phyloP scores from a whole-genome alignment of 2,888 invertebrate species.

The Sphaerophoria taeniata region DNA sequence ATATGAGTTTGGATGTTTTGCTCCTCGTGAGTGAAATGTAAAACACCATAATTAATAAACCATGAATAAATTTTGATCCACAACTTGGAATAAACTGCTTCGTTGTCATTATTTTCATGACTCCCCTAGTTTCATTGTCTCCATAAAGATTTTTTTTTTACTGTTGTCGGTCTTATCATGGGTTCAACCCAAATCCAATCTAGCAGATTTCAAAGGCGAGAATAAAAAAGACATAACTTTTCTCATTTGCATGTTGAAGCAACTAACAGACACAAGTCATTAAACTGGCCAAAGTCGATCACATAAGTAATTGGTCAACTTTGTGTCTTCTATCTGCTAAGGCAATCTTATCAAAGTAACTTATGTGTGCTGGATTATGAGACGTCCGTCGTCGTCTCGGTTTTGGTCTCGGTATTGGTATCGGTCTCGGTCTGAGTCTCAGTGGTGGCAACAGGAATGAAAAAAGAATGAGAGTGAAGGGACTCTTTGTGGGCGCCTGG shows the following conservation, averaged over 20 bases:
- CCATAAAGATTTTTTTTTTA: slow-evolving; percentile 6
- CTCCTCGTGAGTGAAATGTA: slow-evolving; percentile 54
- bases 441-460: not conserved
- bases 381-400: too few species aligned
- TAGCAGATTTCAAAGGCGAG: slow-evolving; percentile 1
- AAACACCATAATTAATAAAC: slow-evolving; percentile 73
- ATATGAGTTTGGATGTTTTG: slow-evolving; percentile 25
- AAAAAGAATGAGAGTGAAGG: not conserved
- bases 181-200: not conserved
- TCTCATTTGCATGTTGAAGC: slow-evolving; percentile 59
- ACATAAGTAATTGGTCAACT: slow-evolving; percentile 69
- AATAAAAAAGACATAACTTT: slow-evolving; percentile 38
- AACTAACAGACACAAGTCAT: slow-evolving; percentile 58
- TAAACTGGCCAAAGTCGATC: slow-evolving; percentile 63
- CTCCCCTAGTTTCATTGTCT: not conserved
- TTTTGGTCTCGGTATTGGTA: not conserved
- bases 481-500: slow-evolving; percentile 45
- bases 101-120: slow-evolving; percentile 46
- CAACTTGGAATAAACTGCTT: slow-evolving; percentile 61
- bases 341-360: slow-evolving; percentile 48
- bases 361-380: not conserved
- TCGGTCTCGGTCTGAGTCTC: slow-evolving; percentile 14
- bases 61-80: slow-evolving; percentile 72
- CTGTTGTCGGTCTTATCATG: not conserved
- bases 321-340: slow-evolving; percentile 53